phyloP scores from a whole-genome alignment of 2,113 vertebrate species.

The Mandrillus leucophaeus region DNA sequence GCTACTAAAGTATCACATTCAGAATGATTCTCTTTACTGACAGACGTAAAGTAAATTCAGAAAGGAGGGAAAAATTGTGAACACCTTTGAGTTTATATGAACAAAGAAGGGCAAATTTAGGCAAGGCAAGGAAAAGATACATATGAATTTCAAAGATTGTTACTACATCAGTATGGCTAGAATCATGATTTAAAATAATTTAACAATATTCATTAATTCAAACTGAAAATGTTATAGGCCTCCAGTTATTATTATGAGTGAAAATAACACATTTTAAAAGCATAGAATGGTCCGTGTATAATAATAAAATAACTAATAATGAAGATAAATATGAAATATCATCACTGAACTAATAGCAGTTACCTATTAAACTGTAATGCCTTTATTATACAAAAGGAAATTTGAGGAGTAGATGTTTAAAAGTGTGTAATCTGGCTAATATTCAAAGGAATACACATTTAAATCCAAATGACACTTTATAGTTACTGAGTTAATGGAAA shows the following conservation, averaged over 20 bases:
- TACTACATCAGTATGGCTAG: not conserved
- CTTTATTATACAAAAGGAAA: conserved; percentile 26
- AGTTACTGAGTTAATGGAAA: conserved; percentile 14
- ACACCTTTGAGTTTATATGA: not conserved
- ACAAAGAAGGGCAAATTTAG: not conserved
- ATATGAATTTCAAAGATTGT: not conserved
- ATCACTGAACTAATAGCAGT: not conserved
- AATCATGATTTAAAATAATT: conserved; percentile 12
- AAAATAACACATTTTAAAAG: conserved; percentile 14
- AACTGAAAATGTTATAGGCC: not conserved
- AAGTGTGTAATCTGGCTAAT: not conserved
- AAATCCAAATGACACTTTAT: not conserved
- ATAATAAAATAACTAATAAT: not conserved
- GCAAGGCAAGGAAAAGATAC: not conserved
- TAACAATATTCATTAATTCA: not conserved
- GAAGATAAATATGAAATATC: not conserved
- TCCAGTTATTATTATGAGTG: not conserved
- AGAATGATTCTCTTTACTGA: not conserved
- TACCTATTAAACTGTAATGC: not conserved
- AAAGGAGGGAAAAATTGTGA: not conserved
- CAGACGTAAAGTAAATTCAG: not conserved
- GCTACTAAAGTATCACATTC: not conserved
- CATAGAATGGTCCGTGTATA: not conserved
- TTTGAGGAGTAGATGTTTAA: conserved; percentile 8
- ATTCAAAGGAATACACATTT: not conserved